Percentiles rank a stretch among this genome's conserved stretches.
Conservation (phyloP, 1,140 invertebrate species). For the Zaprionus inermis region DNA sequence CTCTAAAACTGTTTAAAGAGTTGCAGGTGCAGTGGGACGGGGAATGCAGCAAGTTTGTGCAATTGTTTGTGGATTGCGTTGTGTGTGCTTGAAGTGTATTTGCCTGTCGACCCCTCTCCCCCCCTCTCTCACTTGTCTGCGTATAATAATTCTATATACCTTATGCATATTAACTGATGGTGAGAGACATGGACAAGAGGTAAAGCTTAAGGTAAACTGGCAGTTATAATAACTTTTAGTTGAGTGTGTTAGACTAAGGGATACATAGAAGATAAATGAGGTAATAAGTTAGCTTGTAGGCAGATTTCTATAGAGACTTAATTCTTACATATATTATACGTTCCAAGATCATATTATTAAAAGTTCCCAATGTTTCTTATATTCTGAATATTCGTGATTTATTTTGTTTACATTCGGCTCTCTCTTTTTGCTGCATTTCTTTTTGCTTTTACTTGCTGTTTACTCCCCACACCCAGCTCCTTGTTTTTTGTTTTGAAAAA, state of each 20-base stretch:
- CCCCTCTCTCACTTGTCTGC: not conserved
- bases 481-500: constrained; percentile 43
- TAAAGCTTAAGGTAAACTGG: not conserved
- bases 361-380: no score
- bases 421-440: not conserved
- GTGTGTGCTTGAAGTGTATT: not conserved
- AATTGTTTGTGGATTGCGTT: not conserved
- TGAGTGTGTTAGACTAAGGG: no score
- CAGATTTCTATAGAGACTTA: no score
- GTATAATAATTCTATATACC: not conserved
- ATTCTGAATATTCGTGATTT: no score
- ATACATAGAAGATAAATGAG: no score
- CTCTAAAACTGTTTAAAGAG: constrained; percentile 22
- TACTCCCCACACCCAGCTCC: not conserved
- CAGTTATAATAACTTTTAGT: not conserved
- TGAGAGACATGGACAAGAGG: not conserved
- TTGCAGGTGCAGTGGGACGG: not conserved
- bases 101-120: not conserved
- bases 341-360: no score
- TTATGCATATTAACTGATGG: not conserved
- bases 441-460: constrained; percentile 8
- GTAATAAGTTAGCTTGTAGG: no score
- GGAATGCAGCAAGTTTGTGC: not conserved
- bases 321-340: no score
- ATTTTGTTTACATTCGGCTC: no score